Base-by-base conservation (phyloP, 2,797 vertebrate species). In the Erethizon dorsatum region DNA sequence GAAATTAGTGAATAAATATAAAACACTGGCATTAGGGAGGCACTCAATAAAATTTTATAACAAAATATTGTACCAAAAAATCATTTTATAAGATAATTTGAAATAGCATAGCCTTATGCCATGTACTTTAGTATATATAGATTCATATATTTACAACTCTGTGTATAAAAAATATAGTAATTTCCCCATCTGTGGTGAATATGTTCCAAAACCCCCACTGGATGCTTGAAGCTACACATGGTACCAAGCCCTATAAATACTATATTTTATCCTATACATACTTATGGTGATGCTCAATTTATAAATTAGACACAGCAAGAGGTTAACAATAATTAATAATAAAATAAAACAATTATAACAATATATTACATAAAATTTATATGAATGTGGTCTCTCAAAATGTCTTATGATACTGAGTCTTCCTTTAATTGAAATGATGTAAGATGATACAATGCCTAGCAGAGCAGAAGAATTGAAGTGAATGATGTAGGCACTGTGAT, bases 1-100 rank as follows among this genome's bases (percentile, higher is more conserved):
- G 63, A 73, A 71, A 85, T 73, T 33, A 91, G 20, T 61, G 11
- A 52, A 79, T 63, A 61, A 47, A 65, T 71, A 78, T 61, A 83
- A 57, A n/a, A 12, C 87, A 0, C 2, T 93, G 61, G n/a, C 24
- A 77, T 56, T 94, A 67, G 14, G 13, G 37, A 52, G 24, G 0
- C 6, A 61, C 14, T 84, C 28, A 63, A 86, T 90, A 90, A 88
- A 90, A 6, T 65, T 52, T 83, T 2, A 37, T 82, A 50, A 93
- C 28, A 94, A 92, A 80, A 84, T 47, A 90, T 2, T 54, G 2
- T 26, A 92, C 77, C 59, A 41, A 24, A 93, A 95, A 22, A 85
- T 61, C 61, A 97, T 91, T 91, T 89, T 85, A 71, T 57, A 84
- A 94, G 26, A 83, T 92, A 80, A 92, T 54, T 80, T 93, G 24